Base-by-base conservation (phyloP, 1,140 invertebrate species). In the Muscidifurax raptorellus region DNA sequence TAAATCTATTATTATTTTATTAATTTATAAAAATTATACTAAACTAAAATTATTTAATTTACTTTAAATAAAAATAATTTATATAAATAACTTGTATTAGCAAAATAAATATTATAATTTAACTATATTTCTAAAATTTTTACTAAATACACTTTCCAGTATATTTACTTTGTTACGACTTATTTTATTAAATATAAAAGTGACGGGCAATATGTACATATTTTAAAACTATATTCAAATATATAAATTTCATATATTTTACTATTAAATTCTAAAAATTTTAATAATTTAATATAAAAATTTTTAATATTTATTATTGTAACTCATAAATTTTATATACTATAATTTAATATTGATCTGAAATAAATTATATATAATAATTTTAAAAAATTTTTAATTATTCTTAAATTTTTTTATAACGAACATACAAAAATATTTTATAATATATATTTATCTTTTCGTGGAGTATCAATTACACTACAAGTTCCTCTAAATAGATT, bases 121-220 rank as follows among this genome's bases (percentile, higher is more conserved):
- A 84, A 90, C 88, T 89, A 94, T 91, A 91, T 94, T 90, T 93
- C 93, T 36, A 36, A 5, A 36, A 5, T 36, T 2, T 5, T 36
- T 90, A 92, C 94, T 92, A 95, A 94, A 93, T 91, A 92, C 92
- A 95, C 91, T 94, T 95, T 95, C 95, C 94, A 94, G 92, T 95
- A 95, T 90, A 90, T 93, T 94, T 95, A 95, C 95, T 95, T 92
- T 95, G 95, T 95, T 95, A 95, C 95, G 95, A 95, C 95, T 95
- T 95, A 94, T 95, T 94, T 93, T 92, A 93, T 91, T 91, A n/a
- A n/a, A n/a, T n/a, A n/a, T 91, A 93, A 94, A 94, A 95, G 91
- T 92, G 95, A 95, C 94, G 94, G 95, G 95, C 94, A 93, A 95
- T 96, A 94, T 95, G 94, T 95, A 92, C 94, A 94, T 93, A 94